A percentile compares a stretch with the other conserved stretches of the same genome.
phyloP scores from a whole-genome alignment of 2,888 invertebrate species.

The Pristionchus fissidentatus region DNA sequence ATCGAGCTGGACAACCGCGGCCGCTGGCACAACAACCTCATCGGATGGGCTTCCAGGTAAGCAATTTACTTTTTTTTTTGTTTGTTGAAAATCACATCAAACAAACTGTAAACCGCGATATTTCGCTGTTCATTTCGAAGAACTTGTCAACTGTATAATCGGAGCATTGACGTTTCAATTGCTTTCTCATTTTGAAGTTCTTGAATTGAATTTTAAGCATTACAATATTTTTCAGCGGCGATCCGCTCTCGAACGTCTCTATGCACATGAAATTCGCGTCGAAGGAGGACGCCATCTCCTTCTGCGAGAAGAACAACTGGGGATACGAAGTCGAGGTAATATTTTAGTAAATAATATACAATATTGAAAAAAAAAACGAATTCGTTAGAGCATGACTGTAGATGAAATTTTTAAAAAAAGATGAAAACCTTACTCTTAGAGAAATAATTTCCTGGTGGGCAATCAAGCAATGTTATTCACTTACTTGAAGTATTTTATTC shows the following conservation, averaged over 20 bases:
- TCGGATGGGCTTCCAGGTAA: constrained; percentile 96
- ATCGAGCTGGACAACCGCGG: constrained; percentile 95
- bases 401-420: too few species aligned
- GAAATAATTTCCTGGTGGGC: too few species aligned
- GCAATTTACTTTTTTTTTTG: constrained; percentile 66
- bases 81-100: background rate
- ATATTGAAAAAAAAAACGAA: background rate
- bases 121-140: too few species aligned
- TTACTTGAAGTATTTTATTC: too few species aligned
- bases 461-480: too few species aligned
- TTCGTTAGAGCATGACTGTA: too few species aligned
- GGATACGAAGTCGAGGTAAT: constrained; percentile 85
- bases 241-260: constrained; percentile 92
- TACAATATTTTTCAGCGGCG: constrained; percentile 87
- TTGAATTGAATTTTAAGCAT: too few species aligned
- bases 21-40: constrained; percentile 98
- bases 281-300: constrained; percentile 89
- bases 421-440: too few species aligned
- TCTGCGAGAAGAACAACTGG: constrained; percentile 96
- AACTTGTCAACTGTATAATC: too few species aligned
- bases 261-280: constrained; percentile 83
- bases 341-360: background rate
- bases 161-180: too few species aligned
- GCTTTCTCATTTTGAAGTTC: too few species aligned
- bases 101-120: background rate